Conservation (phyloP, 2,888 invertebrate genomes). For the Hartigia nigra region DNA sequence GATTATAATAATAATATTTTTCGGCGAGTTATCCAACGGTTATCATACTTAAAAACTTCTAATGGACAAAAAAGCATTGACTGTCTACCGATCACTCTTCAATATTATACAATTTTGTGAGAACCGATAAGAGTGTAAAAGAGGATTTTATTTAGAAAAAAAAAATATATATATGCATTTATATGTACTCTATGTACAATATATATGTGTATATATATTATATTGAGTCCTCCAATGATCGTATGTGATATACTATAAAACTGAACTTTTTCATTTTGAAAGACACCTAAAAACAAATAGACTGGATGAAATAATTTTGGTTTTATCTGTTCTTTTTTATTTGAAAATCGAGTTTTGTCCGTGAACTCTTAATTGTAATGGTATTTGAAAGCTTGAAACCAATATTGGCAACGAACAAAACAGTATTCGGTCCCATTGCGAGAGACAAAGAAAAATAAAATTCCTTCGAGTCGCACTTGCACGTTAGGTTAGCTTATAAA, state of each 20-base stretch:
- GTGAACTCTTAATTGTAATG: neutral
- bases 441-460: conserved; percentile 13
- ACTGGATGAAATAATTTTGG: neutral
- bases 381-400: neutral
- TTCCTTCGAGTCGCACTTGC: conserved; percentile 5
- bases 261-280: neutral
- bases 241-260: neutral
- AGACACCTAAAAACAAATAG: neutral
- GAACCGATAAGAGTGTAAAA: neutral
- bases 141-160: neutral
- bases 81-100: neutral
- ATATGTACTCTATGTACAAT: neutral
- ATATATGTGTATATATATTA: neutral
- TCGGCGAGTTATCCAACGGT: neutral
- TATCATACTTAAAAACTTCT: neutral
- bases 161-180: neutral
- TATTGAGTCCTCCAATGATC: neutral
- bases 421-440: neutral
- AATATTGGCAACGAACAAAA: neutral
- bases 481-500: conserved; percentile 21
- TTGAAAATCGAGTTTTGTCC: neutral
- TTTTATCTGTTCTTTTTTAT: neutral
- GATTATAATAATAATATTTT: neutral
- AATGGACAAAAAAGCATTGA: neutral
- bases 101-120: neutral